A percentile compares a stretch with the other conserved stretches of the same genome.
These are phyloP conservation scores for Athalia cordata DNA, from an alignment of 2,888 invertebrate species.

Conservation along the genomic window DNA sequence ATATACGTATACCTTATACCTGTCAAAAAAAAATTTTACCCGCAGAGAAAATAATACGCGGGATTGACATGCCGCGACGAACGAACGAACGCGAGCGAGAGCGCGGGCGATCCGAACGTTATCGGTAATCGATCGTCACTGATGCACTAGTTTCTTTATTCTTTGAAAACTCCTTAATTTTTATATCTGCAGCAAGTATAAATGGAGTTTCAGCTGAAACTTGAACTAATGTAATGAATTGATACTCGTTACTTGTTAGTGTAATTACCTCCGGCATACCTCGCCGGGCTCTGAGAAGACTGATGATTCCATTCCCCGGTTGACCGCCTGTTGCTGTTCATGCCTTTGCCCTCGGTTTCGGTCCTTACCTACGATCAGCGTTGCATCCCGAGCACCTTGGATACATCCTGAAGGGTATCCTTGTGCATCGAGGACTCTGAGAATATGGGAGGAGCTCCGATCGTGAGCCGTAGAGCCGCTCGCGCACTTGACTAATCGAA, in stretches of 20 bases:
- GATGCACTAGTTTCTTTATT: no score
- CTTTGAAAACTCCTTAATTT: no score
- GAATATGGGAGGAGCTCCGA: constrained; percentile 62
- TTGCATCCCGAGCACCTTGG: constrained; percentile 3
- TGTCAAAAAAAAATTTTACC: constrained; percentile 8
- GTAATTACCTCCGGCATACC: constrained; percentile 64
- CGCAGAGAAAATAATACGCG: neutral
- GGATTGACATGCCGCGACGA: no score
- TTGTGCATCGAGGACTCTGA: constrained; percentile 2
- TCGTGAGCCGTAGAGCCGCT: constrained; percentile 59
- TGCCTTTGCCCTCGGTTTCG: constrained; percentile 48
- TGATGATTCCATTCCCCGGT: constrained; percentile 67
- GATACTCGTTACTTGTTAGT: constrained; percentile 61
- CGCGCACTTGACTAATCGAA: constrained; percentile 70
- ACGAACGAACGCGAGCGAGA: no score
- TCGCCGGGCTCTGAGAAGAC: constrained; percentile 60
- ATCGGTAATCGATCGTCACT: no score
- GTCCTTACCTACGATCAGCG: constrained; percentile 49
- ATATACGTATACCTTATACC: neutral
- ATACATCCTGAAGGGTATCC: neutral
- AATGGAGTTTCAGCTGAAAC: neutral
- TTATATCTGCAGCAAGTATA: no score
- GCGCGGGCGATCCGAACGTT: no score
- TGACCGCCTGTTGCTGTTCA: constrained; percentile 64
- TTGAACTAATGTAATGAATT: constrained; percentile 54